phyloP scores from a whole-genome alignment of 37 sponge, comb jelly and placozoan genomes.

The Cladorhizidae sp. region DNA sequence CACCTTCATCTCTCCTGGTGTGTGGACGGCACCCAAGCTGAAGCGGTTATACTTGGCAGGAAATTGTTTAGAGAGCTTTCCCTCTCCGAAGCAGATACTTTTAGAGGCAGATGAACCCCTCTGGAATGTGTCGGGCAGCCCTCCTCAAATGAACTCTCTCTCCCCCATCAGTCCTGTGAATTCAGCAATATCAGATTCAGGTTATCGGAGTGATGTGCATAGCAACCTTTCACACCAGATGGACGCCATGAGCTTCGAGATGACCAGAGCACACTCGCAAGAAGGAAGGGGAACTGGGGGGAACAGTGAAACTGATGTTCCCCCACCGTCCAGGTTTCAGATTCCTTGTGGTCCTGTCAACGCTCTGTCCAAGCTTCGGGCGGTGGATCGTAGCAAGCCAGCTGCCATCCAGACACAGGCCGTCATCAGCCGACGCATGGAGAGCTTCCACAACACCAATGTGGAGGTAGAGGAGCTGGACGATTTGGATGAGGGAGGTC shows the following conservation, averaged over 20 bases:
- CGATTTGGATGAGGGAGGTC: not conserved
- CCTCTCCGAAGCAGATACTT: not conserved
- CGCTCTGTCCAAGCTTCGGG: not conserved
- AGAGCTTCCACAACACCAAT: constrained; percentile 29
- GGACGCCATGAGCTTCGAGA: not conserved
- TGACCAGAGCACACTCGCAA: not conserved
- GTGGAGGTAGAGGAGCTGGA: constrained; percentile 48
- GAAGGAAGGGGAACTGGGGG: not conserved
- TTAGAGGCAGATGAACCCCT: not conserved
- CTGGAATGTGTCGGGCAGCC: not conserved
- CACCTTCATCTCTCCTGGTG: constrained; percentile 34
- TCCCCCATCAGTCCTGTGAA: not conserved
- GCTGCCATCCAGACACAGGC: constrained; percentile 13
- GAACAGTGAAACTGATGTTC: too few species aligned
- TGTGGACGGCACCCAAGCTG: constrained; percentile 75
- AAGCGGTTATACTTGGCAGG: constrained; percentile 35
- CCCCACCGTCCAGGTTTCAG: not conserved
- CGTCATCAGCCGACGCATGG: constrained; percentile 27
- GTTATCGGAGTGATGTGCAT: constrained; percentile 5
- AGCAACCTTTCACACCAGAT: not conserved
- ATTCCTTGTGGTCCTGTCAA: constrained; percentile 3
- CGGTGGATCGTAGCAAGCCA: not conserved
- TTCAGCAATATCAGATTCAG: constrained; percentile 4
- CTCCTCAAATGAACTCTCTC: not conserved
- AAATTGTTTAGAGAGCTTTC: constrained; percentile 62